Percentiles rank a stretch among this genome's conserved stretches.
These are phyloP conservation scores for Drosophila kanapiae DNA, from an alignment of 1,140 invertebrate species.

Conservation along the genomic window DNA sequence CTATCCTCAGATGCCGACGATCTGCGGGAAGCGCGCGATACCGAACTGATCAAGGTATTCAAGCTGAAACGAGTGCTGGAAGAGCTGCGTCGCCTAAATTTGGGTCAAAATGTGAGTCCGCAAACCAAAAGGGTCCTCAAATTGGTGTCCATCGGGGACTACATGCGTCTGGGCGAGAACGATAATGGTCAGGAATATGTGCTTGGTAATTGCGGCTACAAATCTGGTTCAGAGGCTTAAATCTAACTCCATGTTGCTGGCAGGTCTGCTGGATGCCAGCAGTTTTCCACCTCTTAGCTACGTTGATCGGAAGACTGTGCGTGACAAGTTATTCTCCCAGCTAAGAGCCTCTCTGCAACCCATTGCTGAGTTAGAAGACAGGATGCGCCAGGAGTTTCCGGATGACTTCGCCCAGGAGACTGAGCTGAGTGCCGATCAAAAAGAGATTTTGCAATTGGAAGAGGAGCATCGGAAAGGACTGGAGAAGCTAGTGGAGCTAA, in stretches of 20 bases:
- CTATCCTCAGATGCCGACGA: conserved; percentile 45
- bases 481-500: conserved; percentile 39
- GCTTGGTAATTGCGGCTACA: conserved; percentile 34
- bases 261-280: conserved; percentile 45
- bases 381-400: conserved; percentile 54
- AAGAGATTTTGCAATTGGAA: conserved; percentile 64
- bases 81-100: conserved; percentile 34
- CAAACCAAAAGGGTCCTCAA: conserved; percentile 52
- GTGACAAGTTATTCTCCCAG: conserved; percentile 32
- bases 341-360: conserved; percentile 32
- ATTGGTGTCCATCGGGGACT: conserved; percentile 51
- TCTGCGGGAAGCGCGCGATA: conserved; percentile 38
- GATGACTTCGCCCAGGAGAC: conserved; percentile 36
- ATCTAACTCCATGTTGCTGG: neutral
- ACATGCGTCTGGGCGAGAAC: conserved; percentile 36
- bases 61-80: conserved; percentile 58
- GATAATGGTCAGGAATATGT: conserved; percentile 31
- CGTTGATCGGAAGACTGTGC: conserved; percentile 56
- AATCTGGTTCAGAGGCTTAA: neutral
- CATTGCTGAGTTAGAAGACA: conserved; percentile 55
- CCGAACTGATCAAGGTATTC: conserved; percentile 50
- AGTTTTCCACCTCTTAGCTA: conserved; percentile 50
- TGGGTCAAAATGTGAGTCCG: conserved; percentile 17
- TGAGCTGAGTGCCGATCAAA: conserved; percentile 38
- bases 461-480: conserved; percentile 52